These are phyloP conservation scores for Channa argus DNA, from an alignment of 2,113 vertebrate species.

Conservation along the genomic window DNA sequence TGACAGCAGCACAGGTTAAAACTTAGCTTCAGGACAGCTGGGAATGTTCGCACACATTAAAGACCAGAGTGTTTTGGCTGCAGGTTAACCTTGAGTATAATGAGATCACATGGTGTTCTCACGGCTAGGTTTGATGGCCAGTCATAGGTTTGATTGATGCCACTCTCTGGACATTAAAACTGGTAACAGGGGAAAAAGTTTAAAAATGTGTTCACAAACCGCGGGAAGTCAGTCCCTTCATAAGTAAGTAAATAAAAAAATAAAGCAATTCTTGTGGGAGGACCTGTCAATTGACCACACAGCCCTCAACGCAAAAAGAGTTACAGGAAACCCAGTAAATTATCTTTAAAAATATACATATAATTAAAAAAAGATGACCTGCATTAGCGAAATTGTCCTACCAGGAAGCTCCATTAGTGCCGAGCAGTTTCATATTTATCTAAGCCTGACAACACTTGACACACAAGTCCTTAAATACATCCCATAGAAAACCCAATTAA, in stretches of 20 bases:
- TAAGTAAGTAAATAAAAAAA: no score
- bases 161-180: not conserved
- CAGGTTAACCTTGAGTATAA: slow-evolving; percentile 13
- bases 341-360: slow-evolving; percentile 37
- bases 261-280: not conserved
- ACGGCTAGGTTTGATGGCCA: not conserved
- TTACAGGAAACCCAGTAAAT: slow-evolving; percentile 43
- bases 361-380: no score
- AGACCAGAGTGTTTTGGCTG: slow-evolving; percentile 55
- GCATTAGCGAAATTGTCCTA: not conserved
- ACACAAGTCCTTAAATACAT: no score
- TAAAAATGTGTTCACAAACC: not conserved
- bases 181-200: not conserved
- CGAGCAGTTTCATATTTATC: no score
- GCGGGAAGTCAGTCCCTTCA: not conserved
- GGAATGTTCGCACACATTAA: slow-evolving; percentile 47
- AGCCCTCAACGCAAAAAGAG: slow-evolving; percentile 24
- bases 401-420: not conserved
- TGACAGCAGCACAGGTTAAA: slow-evolving; percentile 28
- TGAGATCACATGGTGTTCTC: slow-evolving; percentile 23
- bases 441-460: no score
- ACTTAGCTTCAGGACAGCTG: slow-evolving; percentile 53
- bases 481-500: no score
- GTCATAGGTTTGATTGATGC: not conserved
- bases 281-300: slow-evolving; percentile 33